Evolutionary conservation across 2,888 invertebrate genomes (phyloP).

Genomic region (Sphaerophoria rueppellii): DNA sequence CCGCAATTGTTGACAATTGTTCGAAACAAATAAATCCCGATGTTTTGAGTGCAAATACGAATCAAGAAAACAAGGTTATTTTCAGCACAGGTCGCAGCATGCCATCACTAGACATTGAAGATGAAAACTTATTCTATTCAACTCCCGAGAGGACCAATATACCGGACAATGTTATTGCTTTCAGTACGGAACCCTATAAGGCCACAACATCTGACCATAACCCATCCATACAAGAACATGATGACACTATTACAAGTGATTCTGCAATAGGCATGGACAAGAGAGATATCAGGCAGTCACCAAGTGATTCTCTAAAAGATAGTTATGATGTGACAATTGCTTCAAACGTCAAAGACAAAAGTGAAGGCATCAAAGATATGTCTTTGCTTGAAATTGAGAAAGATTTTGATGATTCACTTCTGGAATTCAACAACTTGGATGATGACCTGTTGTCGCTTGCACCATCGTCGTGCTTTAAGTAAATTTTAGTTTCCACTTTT

Average conservation of each 20-base stretch:
- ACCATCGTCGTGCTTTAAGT: slow-evolving; percentile 76
- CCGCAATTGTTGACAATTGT: not conserved
- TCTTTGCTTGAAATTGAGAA: slow-evolving; percentile 75
- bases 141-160: slow-evolving; percentile 9
- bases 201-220: slow-evolving; percentile 2
- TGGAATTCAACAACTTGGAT: slow-evolving; percentile 75
- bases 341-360: slow-evolving; percentile 33
- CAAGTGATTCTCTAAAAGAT: slow-evolving; percentile 34
- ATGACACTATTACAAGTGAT: slow-evolving; percentile 18
- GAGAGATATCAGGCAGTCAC: slow-evolving; percentile 16
- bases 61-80: slow-evolving; percentile 33
- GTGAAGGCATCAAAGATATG: slow-evolving; percentile 54
- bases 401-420: slow-evolving; percentile 71
- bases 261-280: slow-evolving; percentile 48
- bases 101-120: slow-evolving; percentile 56
- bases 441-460: slow-evolving; percentile 75
- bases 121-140: slow-evolving; percentile 38
- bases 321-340: not conserved
- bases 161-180: slow-evolving; percentile 36
- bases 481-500: slow-evolving; percentile 42
- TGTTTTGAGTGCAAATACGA: slow-evolving; percentile 35
- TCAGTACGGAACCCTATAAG: slow-evolving; percentile 31
- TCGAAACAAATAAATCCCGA: slow-evolving; percentile 1
- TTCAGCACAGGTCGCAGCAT: slow-evolving; percentile 58
- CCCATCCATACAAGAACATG: not conserved